Evolutionary conservation across 2,888 invertebrate genomes (phyloP).

Genomic region (Oligia latruncula): DNA sequence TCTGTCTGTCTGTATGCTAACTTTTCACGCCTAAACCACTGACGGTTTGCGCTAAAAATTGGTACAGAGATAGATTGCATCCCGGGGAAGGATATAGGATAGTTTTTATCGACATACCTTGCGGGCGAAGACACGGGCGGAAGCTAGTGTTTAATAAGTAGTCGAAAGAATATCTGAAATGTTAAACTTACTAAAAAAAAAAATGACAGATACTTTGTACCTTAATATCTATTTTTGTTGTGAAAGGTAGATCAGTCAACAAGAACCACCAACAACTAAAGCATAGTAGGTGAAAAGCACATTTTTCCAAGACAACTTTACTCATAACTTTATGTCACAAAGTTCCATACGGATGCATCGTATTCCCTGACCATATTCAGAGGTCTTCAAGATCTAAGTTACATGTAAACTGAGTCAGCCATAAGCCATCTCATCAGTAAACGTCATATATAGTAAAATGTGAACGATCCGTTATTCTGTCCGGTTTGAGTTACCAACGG

Average conservation of each 20-base stretch:
- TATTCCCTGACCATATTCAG: slow-evolving; percentile 19
- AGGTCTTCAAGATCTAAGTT: background rate
- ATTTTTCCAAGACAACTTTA: background rate
- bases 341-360: background rate
- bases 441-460: slow-evolving; percentile 30
- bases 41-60: too few relatives aligned
- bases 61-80: too few relatives aligned
- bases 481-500: slow-evolving; percentile 4
- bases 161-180: background rate
- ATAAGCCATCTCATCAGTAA: slow-evolving; percentile 13
- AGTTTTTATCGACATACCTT: too few relatives aligned
- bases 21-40: too few relatives aligned
- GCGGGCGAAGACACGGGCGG: too few relatives aligned
- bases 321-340: background rate
- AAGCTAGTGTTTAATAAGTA: background rate
- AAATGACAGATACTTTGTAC: background rate
- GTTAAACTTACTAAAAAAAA: background rate
- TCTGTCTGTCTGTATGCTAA: too few relatives aligned
- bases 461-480: slow-evolving; percentile 21
- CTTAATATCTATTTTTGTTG: background rate
- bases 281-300: background rate
- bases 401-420: slow-evolving; percentile 15
- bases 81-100: too few relatives aligned
- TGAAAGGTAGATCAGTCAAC: background rate
- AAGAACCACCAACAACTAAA: background rate